Conservation (phyloP, 1,140 invertebrate species). For the Panagrolaimus sp. region DNA sequence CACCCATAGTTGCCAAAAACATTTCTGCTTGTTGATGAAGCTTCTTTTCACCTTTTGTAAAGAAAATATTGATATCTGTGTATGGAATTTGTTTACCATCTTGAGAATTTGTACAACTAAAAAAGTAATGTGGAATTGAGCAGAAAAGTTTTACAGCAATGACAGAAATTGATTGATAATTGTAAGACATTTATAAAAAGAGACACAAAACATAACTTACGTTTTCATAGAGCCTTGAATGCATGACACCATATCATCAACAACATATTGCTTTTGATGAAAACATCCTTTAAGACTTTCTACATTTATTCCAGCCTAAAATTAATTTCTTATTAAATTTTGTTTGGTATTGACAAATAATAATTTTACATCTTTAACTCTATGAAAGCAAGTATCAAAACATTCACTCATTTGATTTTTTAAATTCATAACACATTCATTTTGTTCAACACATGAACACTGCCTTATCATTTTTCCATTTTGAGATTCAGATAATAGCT, state of each 20-base stretch:
- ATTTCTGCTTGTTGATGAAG: constrained; percentile 3
- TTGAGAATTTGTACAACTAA: constrained; percentile 4
- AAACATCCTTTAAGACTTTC: constrained; percentile 15
- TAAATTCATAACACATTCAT: constrained; percentile 21
- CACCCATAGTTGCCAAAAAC: constrained; percentile 6
- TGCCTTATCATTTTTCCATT: constrained; percentile 24
- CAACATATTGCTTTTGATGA: constrained; percentile 17
- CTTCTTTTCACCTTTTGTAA: background rate
- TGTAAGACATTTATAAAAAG: background rate
- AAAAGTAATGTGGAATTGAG: background rate
- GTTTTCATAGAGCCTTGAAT: constrained; percentile 24
- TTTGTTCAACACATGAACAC: constrained; percentile 31
- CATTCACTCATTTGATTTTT: constrained; percentile 26
- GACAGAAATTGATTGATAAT: no score
- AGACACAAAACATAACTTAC: background rate
- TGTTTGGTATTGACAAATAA: no score
- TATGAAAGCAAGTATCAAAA: constrained; percentile 27
- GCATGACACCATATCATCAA: constrained; percentile 18
- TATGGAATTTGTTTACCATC: constrained; percentile 11
- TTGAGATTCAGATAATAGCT: constrained; percentile 14
- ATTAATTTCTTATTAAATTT: no score
- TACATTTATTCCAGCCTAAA: constrained; percentile 14
- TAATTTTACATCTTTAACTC: constrained; percentile 16
- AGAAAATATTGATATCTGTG: constrained; percentile 7
- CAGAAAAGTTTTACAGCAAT: no score